These are phyloP conservation scores for Limnephilus lunatus DNA, from an alignment of 2,888 invertebrate species.

Conservation along the genomic window DNA sequence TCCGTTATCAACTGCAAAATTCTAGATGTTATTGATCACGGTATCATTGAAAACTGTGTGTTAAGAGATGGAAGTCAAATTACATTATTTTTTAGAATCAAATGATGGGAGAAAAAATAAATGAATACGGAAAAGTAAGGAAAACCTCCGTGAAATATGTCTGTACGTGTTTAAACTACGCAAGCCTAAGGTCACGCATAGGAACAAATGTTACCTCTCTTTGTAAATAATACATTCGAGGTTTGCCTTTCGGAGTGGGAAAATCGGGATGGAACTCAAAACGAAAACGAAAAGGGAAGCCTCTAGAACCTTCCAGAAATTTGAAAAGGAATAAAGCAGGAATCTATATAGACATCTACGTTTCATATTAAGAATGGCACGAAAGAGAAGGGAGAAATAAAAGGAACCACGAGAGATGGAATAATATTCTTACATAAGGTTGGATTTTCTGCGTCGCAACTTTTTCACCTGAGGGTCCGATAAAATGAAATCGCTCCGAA, in stretches of 20 bases:
- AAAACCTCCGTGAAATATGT: slow-evolving; percentile 25
- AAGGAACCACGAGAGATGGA: slow-evolving; percentile 22
- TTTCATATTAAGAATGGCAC: slow-evolving; percentile 10
- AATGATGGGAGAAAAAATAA: slow-evolving; percentile 25
- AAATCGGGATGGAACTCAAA: slow-evolving; percentile 13
- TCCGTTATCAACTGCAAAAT: neutral
- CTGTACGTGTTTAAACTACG: slow-evolving; percentile 15
- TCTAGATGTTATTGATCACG: neutral
- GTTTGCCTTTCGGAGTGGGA: neutral
- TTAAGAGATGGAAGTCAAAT: neutral
- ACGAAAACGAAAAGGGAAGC: slow-evolving; percentile 52
- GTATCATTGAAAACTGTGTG: neutral
- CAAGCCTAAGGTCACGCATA: slow-evolving; percentile 33
- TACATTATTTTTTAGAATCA: slow-evolving; percentile 6
- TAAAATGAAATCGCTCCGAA: slow-evolving; percentile 57
- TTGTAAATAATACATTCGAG: slow-evolving; percentile 40
- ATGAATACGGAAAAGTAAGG: slow-evolving; percentile 18
- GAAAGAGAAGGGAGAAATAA: slow-evolving; percentile 16
- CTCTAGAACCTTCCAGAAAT: slow-evolving; percentile 51
- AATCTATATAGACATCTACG: slow-evolving; percentile 14
- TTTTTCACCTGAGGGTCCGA: slow-evolving; percentile 57
- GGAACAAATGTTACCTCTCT: slow-evolving; percentile 42
- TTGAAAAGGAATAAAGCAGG: slow-evolving; percentile 49
- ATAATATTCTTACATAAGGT: slow-evolving; percentile 33
- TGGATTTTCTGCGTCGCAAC: slow-evolving; percentile 48